Evolutionary conservation across 2,797 vertebrate species (phyloP).

Genomic region (Mus minutoides): DNA sequence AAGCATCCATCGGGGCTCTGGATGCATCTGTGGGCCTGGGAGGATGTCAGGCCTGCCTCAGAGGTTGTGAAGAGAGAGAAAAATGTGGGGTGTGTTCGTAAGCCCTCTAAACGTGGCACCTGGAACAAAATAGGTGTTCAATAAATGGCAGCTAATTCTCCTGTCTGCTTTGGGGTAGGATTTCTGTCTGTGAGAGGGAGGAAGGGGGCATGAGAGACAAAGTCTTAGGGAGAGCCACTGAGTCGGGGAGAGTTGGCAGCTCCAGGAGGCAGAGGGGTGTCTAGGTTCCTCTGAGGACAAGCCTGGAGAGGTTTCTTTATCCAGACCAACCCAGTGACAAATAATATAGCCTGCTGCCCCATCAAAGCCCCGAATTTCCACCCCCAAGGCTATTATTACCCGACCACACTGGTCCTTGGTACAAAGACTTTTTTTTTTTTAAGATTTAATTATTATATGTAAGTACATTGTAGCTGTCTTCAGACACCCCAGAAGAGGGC

Average conservation of each 20-base stretch:
- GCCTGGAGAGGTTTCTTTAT: background rate
- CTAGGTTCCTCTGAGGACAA: background rate
- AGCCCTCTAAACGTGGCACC: background rate
- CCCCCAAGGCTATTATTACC: background rate
- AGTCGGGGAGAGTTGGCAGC: background rate
- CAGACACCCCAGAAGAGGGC: too few relatives aligned
- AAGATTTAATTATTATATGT: too few relatives aligned
- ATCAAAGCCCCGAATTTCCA: background rate
- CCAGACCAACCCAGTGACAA: background rate
- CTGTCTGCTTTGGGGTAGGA: background rate
- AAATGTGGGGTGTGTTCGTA: background rate
- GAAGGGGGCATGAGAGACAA: background rate
- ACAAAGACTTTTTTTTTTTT: background rate
- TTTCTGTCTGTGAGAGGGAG: background rate
- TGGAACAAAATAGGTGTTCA: background rate
- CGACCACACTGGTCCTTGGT: fast-evolving
- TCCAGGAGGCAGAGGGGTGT: background rate
- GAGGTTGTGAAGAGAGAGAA: background rate
- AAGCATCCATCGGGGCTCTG: background rate
- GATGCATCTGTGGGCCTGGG: fast-evolving
- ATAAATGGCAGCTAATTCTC: background rate
- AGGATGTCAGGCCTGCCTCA: background rate
- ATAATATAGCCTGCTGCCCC: background rate
- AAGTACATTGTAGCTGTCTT: too few relatives aligned
- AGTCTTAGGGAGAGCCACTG: background rate